Base-by-base conservation (phyloP, 2,888 invertebrate species). In the Melinaea menophilus region DNA sequence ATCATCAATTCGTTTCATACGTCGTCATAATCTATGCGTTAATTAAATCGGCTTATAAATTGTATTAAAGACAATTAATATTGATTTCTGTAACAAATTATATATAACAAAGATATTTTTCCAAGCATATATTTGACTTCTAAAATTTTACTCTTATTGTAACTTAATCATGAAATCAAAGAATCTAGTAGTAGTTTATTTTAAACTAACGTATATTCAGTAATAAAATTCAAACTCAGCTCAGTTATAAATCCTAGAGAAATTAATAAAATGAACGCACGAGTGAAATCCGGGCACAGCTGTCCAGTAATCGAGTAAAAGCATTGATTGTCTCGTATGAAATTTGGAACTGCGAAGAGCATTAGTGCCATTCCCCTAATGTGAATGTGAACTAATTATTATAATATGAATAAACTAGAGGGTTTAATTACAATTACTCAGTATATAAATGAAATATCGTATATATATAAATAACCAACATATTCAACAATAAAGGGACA, bases 351-450 rank as follows among this genome's bases (percentile, higher is more conserved):
- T 46, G 31, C 35, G 46, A 41, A 56, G 37, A 56, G 9, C 55
- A 59, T 59, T 56, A 62, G 58, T 61, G 48, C 55, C 58, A 61
- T 61, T 63, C 51, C 62, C 56, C 54, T 56, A 58, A 47, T 55
- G 46, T 58, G 41, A 61, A 59, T 66, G 68, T 66, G 68, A 61
- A 35, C 48, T 62, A 59, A 59, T 47, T 47, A 47, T 9, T 47
- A 45, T n/a, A 47, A 47, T n/a, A 47, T 4, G 11, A 47, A 47
- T n/a, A 47, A 37, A 37, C 37, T 37, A 37, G 5, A 37, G 7
- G 37, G 5, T 37, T 37, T 37, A 5, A 37, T 37, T 37, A 37
- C 2, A 37, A 37, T 37, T 2, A 37, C 37, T 37, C 22, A 22
- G 22, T 22, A 22, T 22, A 22, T 22, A 22, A 22, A 22, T 22